Conservation (phyloP, 2,113 vertebrate species). For the Hippocampus mohnikei region DNA sequence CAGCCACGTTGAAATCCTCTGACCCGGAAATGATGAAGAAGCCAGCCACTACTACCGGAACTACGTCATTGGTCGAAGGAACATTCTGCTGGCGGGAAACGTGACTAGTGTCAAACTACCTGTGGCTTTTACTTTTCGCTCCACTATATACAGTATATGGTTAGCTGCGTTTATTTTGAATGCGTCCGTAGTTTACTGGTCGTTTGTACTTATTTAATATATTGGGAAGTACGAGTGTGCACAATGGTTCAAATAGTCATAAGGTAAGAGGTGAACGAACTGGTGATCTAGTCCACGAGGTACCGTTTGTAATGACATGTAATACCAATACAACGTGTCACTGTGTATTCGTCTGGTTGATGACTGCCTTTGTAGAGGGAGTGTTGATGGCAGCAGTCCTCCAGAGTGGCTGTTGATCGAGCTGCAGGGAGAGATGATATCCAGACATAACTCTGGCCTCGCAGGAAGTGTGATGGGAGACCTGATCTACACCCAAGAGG, state of each 20-base stretch:
- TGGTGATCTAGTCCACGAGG: too few species aligned
- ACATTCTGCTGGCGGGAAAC: conserved; percentile 41
- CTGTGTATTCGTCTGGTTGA: background rate
- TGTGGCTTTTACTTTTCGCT: background rate
- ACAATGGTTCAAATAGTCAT: conserved; percentile 64
- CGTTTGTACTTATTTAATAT: background rate
- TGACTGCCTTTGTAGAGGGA: conserved; percentile 43
- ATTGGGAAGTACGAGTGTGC: background rate
- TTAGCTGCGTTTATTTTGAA: background rate
- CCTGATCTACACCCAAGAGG: conserved; percentile 87
- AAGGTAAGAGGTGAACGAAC: conserved; percentile 36
- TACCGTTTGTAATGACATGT: too few species aligned
- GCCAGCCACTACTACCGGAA: conserved; percentile 25
- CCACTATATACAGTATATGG: background rate
- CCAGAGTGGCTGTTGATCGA: conserved; percentile 90
- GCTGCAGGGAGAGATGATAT: conserved; percentile 88
- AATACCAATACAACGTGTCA: background rate
- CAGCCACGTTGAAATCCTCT: conserved; percentile 64
- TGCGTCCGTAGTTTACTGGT: too few species aligned
- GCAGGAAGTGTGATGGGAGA: conserved; percentile 88
- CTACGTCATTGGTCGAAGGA: conserved; percentile 22
- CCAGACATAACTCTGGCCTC: conserved; percentile 77
- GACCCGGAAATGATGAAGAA: conserved; percentile 42
- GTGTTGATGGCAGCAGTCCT: conserved; percentile 59
- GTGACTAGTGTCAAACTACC: background rate